Evolutionary conservation across 2,113 vertebrate genomes (phyloP), one percentile per base, ranked within the genome.

Genomic region (Ancistrus triradiatus): DNA sequence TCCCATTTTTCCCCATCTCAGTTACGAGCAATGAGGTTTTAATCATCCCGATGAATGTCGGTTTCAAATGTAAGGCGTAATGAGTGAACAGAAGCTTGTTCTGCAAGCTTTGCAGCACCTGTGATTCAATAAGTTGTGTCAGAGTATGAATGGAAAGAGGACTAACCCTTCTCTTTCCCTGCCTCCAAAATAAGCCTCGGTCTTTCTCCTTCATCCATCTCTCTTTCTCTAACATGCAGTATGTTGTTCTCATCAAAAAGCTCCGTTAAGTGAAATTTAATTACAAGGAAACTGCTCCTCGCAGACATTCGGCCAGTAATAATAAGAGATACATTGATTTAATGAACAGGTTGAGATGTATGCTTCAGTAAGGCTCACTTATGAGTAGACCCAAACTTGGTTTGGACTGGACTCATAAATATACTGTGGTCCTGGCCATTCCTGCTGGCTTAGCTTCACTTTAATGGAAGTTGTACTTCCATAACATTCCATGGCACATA

Each of bases 261-360:
- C 46, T 37, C 24, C 50, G 42, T 40, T 58, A 33, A 65, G 27
- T 63, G 47, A 67, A 67, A 67, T 67, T 48, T 63, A 70, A 74
- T 74, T 67, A 70, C 59, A 49, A 59, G 44, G 53, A 52, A 33
- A 43, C 38, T 51, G 24, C 18, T 69, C 9, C 22, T 43, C 42
- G 15, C 47, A 55, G 33, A 63, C 11, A 4, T 75, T 21, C 38
- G 3, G 63, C 59, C 73, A 73, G 63, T 52, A 70, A 69, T 68
- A 66, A 77, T 64, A 59, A 73, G 73, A 61, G 70, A 38, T 59
- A 56, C 51, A 69, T 72, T 76, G 72, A 81, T 79, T 77, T 71
- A 79, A 85, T 78, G 71, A 70, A 76, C 66, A 77, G 73, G 53
- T 68, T 78, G 66, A 75, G 74, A 67, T 53, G 56, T 52, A 60